These are phyloP conservation scores for Pteronura brasiliensis DNA, from an alignment of 2,113 vertebrate species.

Conservation along the genomic window DNA sequence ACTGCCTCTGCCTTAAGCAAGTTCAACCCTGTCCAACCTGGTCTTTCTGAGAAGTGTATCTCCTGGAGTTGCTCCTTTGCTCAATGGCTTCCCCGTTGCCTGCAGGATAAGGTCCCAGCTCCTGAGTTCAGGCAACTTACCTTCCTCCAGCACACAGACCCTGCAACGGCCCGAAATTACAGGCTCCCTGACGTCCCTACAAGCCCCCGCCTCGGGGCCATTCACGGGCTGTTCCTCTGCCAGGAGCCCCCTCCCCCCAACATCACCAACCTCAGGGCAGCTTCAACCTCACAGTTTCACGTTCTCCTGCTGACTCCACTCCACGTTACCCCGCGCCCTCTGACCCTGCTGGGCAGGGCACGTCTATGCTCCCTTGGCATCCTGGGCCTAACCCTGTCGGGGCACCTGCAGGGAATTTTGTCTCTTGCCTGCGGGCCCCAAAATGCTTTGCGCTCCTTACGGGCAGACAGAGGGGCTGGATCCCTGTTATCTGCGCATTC, in stretches of 20 bases:
- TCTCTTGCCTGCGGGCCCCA: background rate
- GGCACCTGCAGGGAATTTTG: background rate
- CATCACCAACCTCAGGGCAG: rapidly evolving
- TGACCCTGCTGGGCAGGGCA: background rate
- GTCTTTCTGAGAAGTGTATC: background rate
- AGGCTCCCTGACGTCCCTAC: background rate
- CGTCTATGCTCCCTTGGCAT: background rate
- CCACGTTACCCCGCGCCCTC: too few relatives aligned
- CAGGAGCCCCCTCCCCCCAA: background rate
- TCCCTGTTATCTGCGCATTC: background rate
- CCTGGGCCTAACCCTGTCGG: background rate
- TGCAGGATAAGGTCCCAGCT: too few relatives aligned
- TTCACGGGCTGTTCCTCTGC: background rate
- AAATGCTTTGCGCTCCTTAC: background rate
- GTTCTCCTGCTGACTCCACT: too few relatives aligned
- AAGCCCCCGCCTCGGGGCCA: background rate
- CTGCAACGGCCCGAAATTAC: rapidly evolving
- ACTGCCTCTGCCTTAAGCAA: background rate
- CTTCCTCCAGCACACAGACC: background rate
- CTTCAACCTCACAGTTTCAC: too few relatives aligned
- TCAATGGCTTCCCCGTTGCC: background rate
- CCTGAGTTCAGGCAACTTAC: background rate
- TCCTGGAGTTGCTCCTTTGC: background rate
- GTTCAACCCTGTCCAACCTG: background rate
- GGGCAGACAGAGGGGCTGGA: background rate